A percentile compares a stretch with the other conserved stretches of the same genome.
These are phyloP conservation scores for Gadus macrocephalus DNA, from an alignment of 2,113 vertebrate genomes.

Conservation along the genomic window DNA sequence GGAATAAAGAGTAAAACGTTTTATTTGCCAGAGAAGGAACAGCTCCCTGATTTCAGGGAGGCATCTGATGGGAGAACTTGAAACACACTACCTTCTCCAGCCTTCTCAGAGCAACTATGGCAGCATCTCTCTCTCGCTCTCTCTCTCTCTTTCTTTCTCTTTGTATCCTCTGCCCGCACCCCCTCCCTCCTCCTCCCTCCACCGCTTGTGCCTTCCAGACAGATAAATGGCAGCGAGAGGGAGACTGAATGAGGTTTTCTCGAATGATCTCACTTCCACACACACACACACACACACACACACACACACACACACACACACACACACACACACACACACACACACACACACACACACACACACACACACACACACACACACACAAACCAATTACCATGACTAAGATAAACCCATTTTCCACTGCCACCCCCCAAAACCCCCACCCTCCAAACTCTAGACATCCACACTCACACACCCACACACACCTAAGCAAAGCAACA, in stretches of 20 bases:
- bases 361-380: conserved; percentile 65
- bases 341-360: conserved; percentile 15
- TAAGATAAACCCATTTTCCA: conserved; percentile 72
- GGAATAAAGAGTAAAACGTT: conserved; percentile 25
- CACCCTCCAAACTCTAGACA: background rate
- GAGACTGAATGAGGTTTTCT: conserved; percentile 73
- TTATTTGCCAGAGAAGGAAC: conserved; percentile 38
- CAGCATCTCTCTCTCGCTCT: conserved; percentile 17
- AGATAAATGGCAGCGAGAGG: conserved; percentile 71
- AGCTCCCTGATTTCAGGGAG: conserved; percentile 52
- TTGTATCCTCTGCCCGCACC: conserved; percentile 27
- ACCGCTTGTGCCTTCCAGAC: conserved; percentile 57
- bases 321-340: too few relatives aligned
- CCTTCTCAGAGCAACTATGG: conserved; percentile 61
- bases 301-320: conserved; percentile 35
- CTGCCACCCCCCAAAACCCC: background rate
- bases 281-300: conserved; percentile 60
- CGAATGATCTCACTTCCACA: conserved; percentile 73
- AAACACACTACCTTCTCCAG: conserved; percentile 47
- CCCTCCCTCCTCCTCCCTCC: conserved; percentile 38
- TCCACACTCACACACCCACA: conserved; percentile 31
- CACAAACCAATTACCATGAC: conserved; percentile 79
- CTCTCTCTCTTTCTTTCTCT: background rate
- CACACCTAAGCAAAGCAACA: conserved; percentile 33
- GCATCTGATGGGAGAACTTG: conserved; percentile 63